Base-by-base conservation (phyloP, 2,888 invertebrate species). In the Ochropacha duplaris region DNA sequence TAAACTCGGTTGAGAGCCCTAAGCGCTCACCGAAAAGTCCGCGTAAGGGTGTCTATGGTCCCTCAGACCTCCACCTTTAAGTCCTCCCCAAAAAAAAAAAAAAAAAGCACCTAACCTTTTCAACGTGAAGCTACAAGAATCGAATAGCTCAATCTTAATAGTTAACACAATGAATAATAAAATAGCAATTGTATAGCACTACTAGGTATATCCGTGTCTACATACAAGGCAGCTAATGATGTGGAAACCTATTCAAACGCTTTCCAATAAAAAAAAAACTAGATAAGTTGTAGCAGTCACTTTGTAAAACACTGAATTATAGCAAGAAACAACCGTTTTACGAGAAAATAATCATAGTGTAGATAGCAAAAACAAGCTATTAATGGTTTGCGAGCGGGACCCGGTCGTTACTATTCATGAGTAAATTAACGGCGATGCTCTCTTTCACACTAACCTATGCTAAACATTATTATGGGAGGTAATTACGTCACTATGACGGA, bases 301-400 rank as follows among this genome's bases (percentile, higher is more conserved):
- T 87, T 87, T 86, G 85, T 87, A 84, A 84, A 88, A 86, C 85
- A 84, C 82, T 86, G 84, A 81, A 84, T 74, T 78, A 85, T 83
- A 83, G 84, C 81, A 84, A 88, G 86, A 88, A 86, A 87, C 74
- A 82, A 84, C 84, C 84, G 85, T 87, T 88, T 88, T 84, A 86
- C 81, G 79, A 85, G 85, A 90, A 44, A 88, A 82, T 88, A 90
- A 90, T 90, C 86, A 87, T 83, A 79, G 85, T 81, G 82, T 85
- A 72, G 81, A 80, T 84, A 71, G 84, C 84, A 90, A 90, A 91
- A 91, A 91, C 83, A 80, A 66, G 76, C 83, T 83, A 86, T 85
- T 88, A 87, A 84, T 83, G 82, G 69, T 76, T 68, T 68, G 72
- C 76, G 73, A 78, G 77, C 78, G 82, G 77, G 74, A 75, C 74